A percentile compares a stretch with the other conserved stretches of the same genome.
Conservation (phyloP, 2,888 invertebrate species). For the Alloscopus bannaensis region DNA sequence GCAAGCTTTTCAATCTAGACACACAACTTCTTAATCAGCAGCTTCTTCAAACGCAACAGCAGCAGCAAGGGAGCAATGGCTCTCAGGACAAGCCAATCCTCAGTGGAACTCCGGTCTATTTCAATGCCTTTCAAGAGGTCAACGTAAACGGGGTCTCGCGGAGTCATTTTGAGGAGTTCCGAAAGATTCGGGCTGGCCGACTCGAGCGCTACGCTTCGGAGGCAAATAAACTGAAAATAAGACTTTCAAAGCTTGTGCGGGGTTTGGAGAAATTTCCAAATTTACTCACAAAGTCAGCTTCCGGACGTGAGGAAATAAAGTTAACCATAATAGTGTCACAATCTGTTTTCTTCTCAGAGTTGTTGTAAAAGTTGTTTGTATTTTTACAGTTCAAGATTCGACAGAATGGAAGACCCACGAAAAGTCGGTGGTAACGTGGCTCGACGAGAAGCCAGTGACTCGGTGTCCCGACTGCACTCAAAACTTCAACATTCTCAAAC, state of each 20-base stretch:
- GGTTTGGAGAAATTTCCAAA: conserved; percentile 61
- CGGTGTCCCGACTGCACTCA: conserved; percentile 94
- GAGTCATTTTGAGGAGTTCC: conserved; percentile 86
- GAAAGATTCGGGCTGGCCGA: conserved; percentile 80
- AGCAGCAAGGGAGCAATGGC: conserved; percentile 40
- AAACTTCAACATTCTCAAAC: conserved; percentile 88
- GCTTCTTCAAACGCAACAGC: conserved; percentile 26
- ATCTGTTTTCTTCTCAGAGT: not conserved
- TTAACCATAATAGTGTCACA: not conserved
- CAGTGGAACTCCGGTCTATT: conserved; percentile 49
- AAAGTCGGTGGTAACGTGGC: conserved; percentile 89
- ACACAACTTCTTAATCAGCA: conserved; percentile 60
- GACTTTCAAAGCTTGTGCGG: conserved; percentile 87
- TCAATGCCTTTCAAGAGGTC: conserved; percentile 69
- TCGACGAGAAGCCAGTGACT: conserved; percentile 92
- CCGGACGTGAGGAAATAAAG: conserved; percentile 45
- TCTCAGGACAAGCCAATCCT: conserved; percentile 47
- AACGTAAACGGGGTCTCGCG: conserved; percentile 78
- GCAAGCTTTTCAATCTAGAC: conserved; percentile 62
- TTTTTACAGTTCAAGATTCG: conserved; percentile 56
- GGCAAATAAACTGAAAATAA: conserved; percentile 95
- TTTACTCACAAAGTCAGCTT: conserved; percentile 50
- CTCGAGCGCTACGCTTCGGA: conserved; percentile 94
- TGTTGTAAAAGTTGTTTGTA: not conserved
- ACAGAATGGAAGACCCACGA: conserved; percentile 78